Evolutionary conservation across 2,888 invertebrate genomes (phyloP), one percentile per base, ranked within the genome.

Genomic region (Tiphia femorata): DNA sequence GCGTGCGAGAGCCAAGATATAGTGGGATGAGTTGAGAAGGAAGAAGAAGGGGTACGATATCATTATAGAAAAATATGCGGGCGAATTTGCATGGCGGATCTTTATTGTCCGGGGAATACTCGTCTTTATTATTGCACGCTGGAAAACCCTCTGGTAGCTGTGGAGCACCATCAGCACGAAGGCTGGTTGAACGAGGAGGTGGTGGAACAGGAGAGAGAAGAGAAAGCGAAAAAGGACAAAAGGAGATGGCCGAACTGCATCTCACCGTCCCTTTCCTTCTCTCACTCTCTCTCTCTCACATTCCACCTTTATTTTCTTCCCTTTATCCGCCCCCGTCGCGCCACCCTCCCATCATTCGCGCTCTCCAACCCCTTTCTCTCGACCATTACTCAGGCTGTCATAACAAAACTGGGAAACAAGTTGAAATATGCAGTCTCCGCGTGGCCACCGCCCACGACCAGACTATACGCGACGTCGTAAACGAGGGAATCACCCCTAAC

Each of bases 371-470:
- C 53, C 42, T 59, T 52, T 56, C 55, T n/a, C 55, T 38, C 51
- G 57, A 54, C 58, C 66, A 72, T 76, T 71, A 74, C 62, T 75
- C 72, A 65, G 65, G 46, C 62, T 71, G 67, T 73, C 72, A 71
- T 66, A 68, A 67, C 69, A 64, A 70, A 62, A 69, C 66, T 51
- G 52, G 65, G 69, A 65, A 73, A 71, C 73, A 72, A 72, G 70
- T 58, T 75, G 70, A 75, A 77, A 75, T 73, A 77, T 73, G 63
- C 70, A 66, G 58, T 60, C 67, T 57, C 57, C 58, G 58, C 55
- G 51, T 57, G 47, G 49, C 44, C 46, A 47, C 44, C 47, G 46
- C 49, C 49, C 44, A 43, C 38, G 16, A 41, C 27, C 29, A 40
- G 41, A 38, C 23, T 6, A 54, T 43, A 51, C 37, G 35, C 49